phyloP scores from a whole-genome alignment of 1,140 invertebrate genomes.

The Sesamia nonagrioides region DNA sequence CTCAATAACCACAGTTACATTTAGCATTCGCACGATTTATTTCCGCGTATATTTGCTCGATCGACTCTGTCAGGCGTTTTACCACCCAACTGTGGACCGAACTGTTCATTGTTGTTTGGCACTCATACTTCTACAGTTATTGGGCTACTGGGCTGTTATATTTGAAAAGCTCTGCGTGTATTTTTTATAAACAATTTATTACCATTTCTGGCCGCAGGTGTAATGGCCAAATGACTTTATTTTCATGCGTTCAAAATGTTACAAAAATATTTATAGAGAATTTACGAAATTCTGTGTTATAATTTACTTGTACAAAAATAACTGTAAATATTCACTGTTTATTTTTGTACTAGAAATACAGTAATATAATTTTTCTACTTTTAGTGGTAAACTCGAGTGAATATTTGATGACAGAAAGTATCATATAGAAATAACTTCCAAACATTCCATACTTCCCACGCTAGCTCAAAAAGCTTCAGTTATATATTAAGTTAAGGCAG shows the following conservation, averaged over 20 bases:
- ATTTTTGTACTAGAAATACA: too few species aligned
- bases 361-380: too few species aligned
- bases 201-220: background rate
- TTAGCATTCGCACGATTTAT: slow-evolving; percentile 30
- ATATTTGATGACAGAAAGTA: background rate
- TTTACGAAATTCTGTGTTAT: background rate
- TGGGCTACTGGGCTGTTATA: background rate
- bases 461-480: too few species aligned
- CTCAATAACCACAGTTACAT: background rate
- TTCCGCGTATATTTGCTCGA: slow-evolving; percentile 31
- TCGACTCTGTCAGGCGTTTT: slow-evolving; percentile 20
- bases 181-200: background rate
- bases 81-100: slow-evolving; percentile 5
- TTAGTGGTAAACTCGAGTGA: background rate
- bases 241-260: background rate
- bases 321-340: too few species aligned
- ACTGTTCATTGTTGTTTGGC: slow-evolving; percentile 26
- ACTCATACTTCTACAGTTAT: slow-evolving; percentile 26
- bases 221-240: background rate
- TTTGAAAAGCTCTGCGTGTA: background rate
- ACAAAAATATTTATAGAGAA: background rate
- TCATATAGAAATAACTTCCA: background rate
- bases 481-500: too few species aligned
- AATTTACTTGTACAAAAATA: background rate
- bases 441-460: background rate